phyloP scores from a whole-genome alignment of 64 coral and sea anemone species.

The Porites australiensis region DNA sequence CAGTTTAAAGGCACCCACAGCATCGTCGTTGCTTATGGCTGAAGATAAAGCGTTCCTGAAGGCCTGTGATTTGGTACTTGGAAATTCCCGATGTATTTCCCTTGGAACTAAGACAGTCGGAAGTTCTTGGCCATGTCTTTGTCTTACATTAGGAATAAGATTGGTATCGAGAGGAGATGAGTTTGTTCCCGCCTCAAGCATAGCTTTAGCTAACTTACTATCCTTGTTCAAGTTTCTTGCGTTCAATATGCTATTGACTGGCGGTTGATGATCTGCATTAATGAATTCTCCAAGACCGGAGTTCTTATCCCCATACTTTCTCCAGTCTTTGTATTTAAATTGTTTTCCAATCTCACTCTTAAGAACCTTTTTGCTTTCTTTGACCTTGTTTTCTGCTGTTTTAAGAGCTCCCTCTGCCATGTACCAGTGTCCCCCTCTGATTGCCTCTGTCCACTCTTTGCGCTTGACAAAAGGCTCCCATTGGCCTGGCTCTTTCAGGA shows the following conservation, averaged over 20 bases:
- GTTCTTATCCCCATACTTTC: background rate
- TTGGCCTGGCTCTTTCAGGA: background rate
- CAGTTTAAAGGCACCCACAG: conserved; percentile 1
- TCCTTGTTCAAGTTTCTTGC: background rate
- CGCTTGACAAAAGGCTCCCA: conserved; percentile 15
- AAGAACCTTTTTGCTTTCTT: background rate
- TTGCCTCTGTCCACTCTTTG: conserved; percentile 10
- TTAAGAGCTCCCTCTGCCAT: background rate
- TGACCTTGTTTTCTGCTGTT: background rate
- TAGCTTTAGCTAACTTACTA: background rate
- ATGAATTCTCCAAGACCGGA: background rate
- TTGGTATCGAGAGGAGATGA: background rate
- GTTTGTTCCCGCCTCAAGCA: background rate
- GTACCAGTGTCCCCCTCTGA: conserved; percentile 18
- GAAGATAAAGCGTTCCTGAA: background rate
- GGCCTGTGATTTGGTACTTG: background rate
- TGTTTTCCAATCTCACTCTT: background rate
- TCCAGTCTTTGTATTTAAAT: background rate
- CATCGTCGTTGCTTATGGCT: conserved; percentile 6
- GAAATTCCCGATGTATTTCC: conserved; percentile 2
- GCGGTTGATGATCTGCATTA: conserved; percentile 6
- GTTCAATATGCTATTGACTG: background rate
- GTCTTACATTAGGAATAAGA: background rate
- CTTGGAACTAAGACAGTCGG: background rate
- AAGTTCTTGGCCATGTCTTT: background rate